Evolutionary conservation across 2,888 invertebrate genomes (phyloP), one percentile per base, ranked within the genome.

Genomic region (Caradrina kadenii): DNA sequence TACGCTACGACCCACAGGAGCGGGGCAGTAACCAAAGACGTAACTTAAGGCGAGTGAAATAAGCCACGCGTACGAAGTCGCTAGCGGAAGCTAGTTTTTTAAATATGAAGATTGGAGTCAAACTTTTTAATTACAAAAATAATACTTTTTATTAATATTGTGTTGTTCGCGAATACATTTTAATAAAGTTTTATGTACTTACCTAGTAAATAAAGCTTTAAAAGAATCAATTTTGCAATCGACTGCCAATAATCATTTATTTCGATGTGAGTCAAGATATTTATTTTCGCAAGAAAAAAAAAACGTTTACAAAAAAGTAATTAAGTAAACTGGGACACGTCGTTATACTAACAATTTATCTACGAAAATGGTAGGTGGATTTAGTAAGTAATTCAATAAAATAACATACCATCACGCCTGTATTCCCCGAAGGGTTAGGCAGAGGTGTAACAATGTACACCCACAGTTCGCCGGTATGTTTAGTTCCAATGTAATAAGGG

Each of bases 281-380:
- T 64, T 52, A 76, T 45, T 71, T 56, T 26, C 11, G 11, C 22
- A 45, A 75, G 5, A 15, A 1, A 48, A 48, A 15, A 1, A 48
- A 48, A 55, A 17, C 11, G n/a, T 21, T 31, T 66, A 17, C 39
- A 49, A 75, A 54, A 75, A 11, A 13, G 17, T 48, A 21, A 74
- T 65, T 65, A 11, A 42, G 4, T 8, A n/a, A 26, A 54, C n/a
- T 13, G 17, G 11, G 26, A 5, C 13, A 39, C 13, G 35, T 39
- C 22, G 26, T 48, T 52, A 19, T 11, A 53, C 17, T 53, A 73
- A 45, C 13, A 35, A 45, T 45, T 26, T 8, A n/a, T 17, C 10
- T 45, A 35, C 1, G 2, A 48, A 53, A 64, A 21, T n/a, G 11
- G 7, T 35, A 22, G 15, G 22, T 19, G 1, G n/a, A 13, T 60